Base-by-base conservation (phyloP, 2,888 invertebrate genomes). In the Conus canariensis region DNA sequence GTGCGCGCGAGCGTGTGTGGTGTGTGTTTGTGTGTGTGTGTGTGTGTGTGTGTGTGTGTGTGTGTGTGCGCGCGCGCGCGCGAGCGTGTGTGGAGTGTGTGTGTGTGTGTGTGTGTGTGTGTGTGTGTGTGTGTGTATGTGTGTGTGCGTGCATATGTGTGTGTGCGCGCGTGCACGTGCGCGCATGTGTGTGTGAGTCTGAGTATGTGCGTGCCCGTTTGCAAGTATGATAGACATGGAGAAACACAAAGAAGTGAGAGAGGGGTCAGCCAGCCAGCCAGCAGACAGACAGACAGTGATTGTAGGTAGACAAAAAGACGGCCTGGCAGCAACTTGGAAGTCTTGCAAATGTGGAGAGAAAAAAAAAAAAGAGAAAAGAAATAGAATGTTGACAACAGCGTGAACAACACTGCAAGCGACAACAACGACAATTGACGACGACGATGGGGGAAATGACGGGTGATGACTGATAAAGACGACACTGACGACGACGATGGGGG, bases 1-100 rank as follows among this genome's bases (percentile, higher is more conserved):
- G 74, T 22, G 74, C 9, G 30, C 2, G 0, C 16, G 30, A 1
- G 30, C 2, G 77, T 77, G 19, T 70, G 70, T 22, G 70, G 22
- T 22, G 70, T 19, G 70, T 70, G 70, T 70, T 4, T 70, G 7
- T 70, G 7, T 70, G 60, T 64, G 60, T 64, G 60, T 64, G 60
- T 64, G 60, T 64, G 83, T 56, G 56, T 83, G 83, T 83, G 56
- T 83, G 83, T 56, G 56, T 83, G 83, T 83, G 56, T 83, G 83
- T 83, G 56, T 83, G 83, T 56, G 30, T 83, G 83, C 16, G 74
- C 16, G 74, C 16, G 74, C 25, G 74, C 12, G 12, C 25, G 74
- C 12, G 74, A 8, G 25, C 16, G 25, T 56, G 16, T 30, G 30
- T 30, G 0, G 30, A 1, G 30, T 30, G 77, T 77, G 19, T 70